Evolutionary conservation across 2,888 invertebrate species (phyloP), one percentile per base, ranked within the genome.

Genomic region (Drosophila helvetica): DNA sequence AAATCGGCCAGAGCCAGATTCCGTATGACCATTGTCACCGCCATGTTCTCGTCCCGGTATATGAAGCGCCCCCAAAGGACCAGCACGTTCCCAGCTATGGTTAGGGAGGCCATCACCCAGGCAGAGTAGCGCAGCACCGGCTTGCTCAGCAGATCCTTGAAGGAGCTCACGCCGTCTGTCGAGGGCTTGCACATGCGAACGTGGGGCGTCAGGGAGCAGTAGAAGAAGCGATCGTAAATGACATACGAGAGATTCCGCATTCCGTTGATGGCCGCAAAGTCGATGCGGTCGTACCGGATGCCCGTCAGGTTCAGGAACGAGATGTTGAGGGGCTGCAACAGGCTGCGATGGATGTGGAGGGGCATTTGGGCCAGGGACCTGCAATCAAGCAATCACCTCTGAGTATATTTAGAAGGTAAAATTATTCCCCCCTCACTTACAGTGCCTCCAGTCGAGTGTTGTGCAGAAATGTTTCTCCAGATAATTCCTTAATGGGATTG

Each of bases 1-100:
- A 95, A 92, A 86, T 95, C 95, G 12, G 95, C 94, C 27, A 94
- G 93, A 51, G 95, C 95, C 43, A 95, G 91, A 89, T 95, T 95
- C 60, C 93, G 93, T 62, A 95, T 94, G 53, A 95, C 93, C 80
- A 95, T 93, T 51, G 94, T 94, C 0, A 95, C 93, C 0, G 94
- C 93, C 52, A 93, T 92, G 87, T 95, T 94, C 83, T 95, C 95
- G 82, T 94, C 94, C 33, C 93, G 93, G 59, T 93, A 93, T 10
- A 93, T 93, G 69, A 93, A 93, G 71, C 94, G 92, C 64, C 94
- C 94, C 92, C 93, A 94, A 15, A 95, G 90, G 0, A 95, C 95
- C 71, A 94, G 90, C 1, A 93, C 86, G 80, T 95, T 95, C n/a
- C 95, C 94, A 17, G 93, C 78, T 56, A 94, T 93, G 3, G 95